Base-by-base conservation (phyloP, 2,113 vertebrate species). In the Martes martes region DNA sequence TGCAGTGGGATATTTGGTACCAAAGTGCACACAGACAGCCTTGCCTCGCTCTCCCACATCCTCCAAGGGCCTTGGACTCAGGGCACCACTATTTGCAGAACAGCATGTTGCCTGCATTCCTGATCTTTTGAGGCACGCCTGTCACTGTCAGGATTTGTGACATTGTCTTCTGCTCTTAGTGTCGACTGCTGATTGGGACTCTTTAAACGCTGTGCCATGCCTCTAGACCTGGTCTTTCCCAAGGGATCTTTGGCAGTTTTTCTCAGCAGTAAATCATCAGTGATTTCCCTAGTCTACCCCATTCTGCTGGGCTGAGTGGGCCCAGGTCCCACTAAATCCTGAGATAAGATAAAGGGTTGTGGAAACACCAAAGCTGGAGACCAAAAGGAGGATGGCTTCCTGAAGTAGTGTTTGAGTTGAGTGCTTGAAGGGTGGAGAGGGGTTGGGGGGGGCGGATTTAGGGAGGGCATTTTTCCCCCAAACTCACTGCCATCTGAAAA, bases 1-100 rank as follows among this genome's bases (percentile, higher is more conserved):
- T 23, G 21, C 45, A 8, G 7, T 11, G 0, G 15, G 15, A 28
- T 15, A 6, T 28, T 11, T 3, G 2, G 31, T 45, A 24, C 14
- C n/a, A 33, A 14, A 6, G 5, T 0, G 1, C 18, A 9, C 7
- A 31, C 8, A 33, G 45, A 6, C 21, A 2, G 1, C 21, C 31
- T 59, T 39, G 8, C 11, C 67, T 39, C 28, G 26, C 57, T 59
- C 36, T n/a, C 55, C 50, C 0, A 4, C 19, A 26, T 85, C 92
- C 14, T 79, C 59, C 0, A 2, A 65, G 21, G 47, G 18, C 61
- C 14, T 4, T 4, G 47, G 69, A 11, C 18, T 74, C 26, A 16
- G 59, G 42, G 26, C 11, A 1, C 52, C 19, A n/a, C 26, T 19
- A 16, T 36, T 90, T 33, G 11, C 39, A 52, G 9, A 16, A 26